Conservation (phyloP, 2,113 vertebrate genomes). For the Aegithalos caudatus region DNA sequence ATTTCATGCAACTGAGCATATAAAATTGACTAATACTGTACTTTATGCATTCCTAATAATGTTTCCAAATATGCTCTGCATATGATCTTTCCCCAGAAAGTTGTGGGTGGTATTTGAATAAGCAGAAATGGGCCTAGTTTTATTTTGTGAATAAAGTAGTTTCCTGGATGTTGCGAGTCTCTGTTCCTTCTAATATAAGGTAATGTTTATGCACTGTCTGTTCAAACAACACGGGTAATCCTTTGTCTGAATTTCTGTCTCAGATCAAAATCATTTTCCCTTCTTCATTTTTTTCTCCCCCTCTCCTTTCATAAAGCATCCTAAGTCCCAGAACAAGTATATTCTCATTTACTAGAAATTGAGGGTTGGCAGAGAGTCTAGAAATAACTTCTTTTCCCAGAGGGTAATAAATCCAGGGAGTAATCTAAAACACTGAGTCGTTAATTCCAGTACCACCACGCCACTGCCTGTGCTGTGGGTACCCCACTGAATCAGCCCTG, state of each 20-base stretch:
- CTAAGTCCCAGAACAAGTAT: slow-evolving; percentile 51
- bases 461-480: not conserved
- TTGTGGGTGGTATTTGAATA: slow-evolving; percentile 81
- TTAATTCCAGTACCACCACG: slow-evolving; percentile 47
- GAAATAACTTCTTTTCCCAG: slow-evolving; percentile 67
- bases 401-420: slow-evolving; percentile 64
- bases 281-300: not conserved
- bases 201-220: slow-evolving; percentile 55
- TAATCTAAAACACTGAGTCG: slow-evolving; percentile 38
- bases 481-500: not conserved
- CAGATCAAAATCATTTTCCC: slow-evolving; percentile 58
- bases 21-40: slow-evolving; percentile 89
- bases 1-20: slow-evolving; percentile 84
- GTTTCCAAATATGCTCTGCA: slow-evolving; percentile 78
- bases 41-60: slow-evolving; percentile 86
- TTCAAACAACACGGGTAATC: slow-evolving; percentile 44
- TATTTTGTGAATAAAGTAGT: slow-evolving; percentile 66
- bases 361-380: slow-evolving; percentile 59
- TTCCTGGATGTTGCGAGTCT: slow-evolving; percentile 35
- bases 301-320: slow-evolving; percentile 39
- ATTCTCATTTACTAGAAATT: slow-evolving; percentile 68
- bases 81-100: slow-evolving; percentile 78
- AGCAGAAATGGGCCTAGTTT: slow-evolving; percentile 66
- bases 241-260: slow-evolving; percentile 70
- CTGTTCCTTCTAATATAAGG: slow-evolving; percentile 30